Base-by-base conservation (phyloP, 2,797 vertebrate genomes). In the Dipus sagitta region DNA sequence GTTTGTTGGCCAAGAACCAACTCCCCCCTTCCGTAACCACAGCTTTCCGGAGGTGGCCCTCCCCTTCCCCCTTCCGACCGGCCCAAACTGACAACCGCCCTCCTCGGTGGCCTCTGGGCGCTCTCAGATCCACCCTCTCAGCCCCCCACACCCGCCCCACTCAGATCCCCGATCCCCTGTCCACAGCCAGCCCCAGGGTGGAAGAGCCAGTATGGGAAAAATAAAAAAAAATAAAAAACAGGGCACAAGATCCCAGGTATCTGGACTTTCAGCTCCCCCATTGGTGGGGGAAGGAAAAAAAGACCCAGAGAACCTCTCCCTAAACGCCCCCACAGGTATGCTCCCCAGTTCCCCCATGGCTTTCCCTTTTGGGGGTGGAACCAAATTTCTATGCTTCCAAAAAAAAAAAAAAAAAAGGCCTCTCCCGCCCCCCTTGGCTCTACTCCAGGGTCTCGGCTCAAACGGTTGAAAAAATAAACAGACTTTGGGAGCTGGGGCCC, bases 341-440 rank as follows among this genome's bases (percentile, higher is more conserved):
- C 67, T 12, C 18, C 64, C 79, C 54, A 26, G 23, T 32, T 75
- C 80, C 90, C 95, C 89, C 75, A 24, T 0, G 83, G 85, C 92
- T 93, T 97, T 97, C 97, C 97, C 96, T 96, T 96, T 96, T 96
- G 96, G 96, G 47, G 97, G 95, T 96, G 96, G 95, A 97, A 96
- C 96, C 95, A 85, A 96, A 96, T 97, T 97, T 97, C 97, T 93
- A 93, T 88, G 88, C 95, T 96, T 97, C 96, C 96, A 97, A 96
- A 97, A 97, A 92, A 47, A 47, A 47, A 47, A 47, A 47, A 47
- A 47, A 47, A 47, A 8, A 1, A 47, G 47, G 96, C 42, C 86
- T 94, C 95, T 86, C 96, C 96, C 82, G 11, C 94, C 96, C 96
- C 88, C 54, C 54, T 68, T 93, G 96, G 96, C 97, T 60, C 75